Conservation (phyloP, 2,797 vertebrate species). For the Molothrus ater region DNA sequence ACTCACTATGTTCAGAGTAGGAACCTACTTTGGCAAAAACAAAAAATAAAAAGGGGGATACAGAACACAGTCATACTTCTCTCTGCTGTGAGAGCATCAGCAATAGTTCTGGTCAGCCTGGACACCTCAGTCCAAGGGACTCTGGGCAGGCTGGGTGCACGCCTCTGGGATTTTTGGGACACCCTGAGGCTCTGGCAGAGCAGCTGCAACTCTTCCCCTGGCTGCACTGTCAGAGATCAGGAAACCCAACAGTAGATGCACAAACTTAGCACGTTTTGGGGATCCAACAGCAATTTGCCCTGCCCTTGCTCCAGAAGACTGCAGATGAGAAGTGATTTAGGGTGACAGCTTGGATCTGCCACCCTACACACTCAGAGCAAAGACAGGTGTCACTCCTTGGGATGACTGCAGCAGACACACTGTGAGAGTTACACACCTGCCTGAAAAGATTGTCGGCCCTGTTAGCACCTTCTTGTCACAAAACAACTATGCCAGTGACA, state of each 20-base stretch:
- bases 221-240: not conserved
- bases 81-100: not conserved
- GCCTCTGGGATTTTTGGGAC: not conserved
- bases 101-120: not conserved
- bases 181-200: not conserved
- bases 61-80: not conserved
- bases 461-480: not conserved
- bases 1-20: not conserved
- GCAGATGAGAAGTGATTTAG: not conserved
- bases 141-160: not conserved
- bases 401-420: accelerated
- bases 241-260: not conserved
- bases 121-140: accelerated
- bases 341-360: not conserved
- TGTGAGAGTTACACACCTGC: not conserved
- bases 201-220: not conserved
- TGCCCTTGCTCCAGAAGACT: not conserved
- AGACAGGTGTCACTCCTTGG: not conserved
- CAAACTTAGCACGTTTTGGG: not conserved
- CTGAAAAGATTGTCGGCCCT: not conserved
- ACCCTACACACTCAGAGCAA: accelerated
- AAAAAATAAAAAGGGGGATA: not conserved
- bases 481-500: accelerated
- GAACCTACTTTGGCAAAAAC: not conserved
- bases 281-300: not conserved